These are phyloP conservation scores for Himalopsyche kuldschensis DNA, from an alignment of 2,888 invertebrate genomes.

Conservation along the genomic window DNA sequence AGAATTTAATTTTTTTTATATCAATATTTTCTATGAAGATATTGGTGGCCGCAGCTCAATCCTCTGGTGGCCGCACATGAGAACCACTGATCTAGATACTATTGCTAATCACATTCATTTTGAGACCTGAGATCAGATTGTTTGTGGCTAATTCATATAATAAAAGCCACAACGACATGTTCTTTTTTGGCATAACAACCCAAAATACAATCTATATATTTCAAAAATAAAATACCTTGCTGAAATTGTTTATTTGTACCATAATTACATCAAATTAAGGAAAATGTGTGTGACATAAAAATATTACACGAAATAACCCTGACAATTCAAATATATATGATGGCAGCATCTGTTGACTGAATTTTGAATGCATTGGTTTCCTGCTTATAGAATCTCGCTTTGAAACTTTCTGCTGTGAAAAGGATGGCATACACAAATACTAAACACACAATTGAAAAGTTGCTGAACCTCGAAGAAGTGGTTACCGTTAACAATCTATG, in stretches of 20 bases:
- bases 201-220: background rate
- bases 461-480: slow-evolving; percentile 61
- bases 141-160: background rate
- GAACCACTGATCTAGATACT: no score
- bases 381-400: slow-evolving; percentile 57
- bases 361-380: background rate
- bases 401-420: slow-evolving; percentile 62
- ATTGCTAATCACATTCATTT: background rate
- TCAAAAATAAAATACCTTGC: no score
- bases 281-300: no score
- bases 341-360: background rate
- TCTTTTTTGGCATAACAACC: background rate
- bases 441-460: slow-evolving; percentile 62
- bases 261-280: no score
- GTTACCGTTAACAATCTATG: slow-evolving; percentile 62
- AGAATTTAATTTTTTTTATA: no score
- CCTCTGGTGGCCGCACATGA: no score
- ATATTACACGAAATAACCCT: background rate
- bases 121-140: background rate
- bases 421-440: slow-evolving; percentile 59
- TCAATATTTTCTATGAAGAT: no score
- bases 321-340: background rate
- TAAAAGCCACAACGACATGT: no score
- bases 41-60: no score
- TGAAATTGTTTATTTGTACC: no score